Evolutionary conservation across 2,888 invertebrate species (phyloP).

Genomic region (Apoda limacodes): DNA sequence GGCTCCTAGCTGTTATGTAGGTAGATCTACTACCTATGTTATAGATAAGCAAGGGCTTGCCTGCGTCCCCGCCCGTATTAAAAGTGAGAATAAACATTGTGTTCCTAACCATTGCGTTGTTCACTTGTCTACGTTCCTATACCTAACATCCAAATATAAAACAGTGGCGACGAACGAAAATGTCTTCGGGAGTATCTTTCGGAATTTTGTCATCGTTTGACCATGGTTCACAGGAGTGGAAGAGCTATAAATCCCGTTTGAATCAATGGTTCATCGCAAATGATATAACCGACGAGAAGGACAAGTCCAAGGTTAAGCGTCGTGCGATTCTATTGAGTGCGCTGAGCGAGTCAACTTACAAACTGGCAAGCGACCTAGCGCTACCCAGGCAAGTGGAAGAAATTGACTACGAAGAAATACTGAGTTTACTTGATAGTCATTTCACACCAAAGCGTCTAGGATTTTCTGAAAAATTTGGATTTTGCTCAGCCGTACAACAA

Average conservation of each 20-base stretch:
- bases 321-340: conserved; percentile 12
- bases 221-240: conserved; percentile 8
- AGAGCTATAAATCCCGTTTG: conserved; percentile 8
- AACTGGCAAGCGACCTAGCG: conserved; percentile 16
- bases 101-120: too few relatives aligned
- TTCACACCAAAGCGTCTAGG: conserved; percentile 15
- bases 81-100: too few relatives aligned
- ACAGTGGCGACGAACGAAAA: too few relatives aligned
- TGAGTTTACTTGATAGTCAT: conserved; percentile 11
- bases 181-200: conserved; percentile 7
- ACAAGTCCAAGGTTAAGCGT: conserved; percentile 10
- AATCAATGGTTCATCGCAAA: conserved; percentile 14
- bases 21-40: too few relatives aligned
- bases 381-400: conserved; percentile 15
- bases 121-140: too few relatives aligned
- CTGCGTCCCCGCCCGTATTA: too few relatives aligned
- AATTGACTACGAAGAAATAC: conserved; percentile 15
- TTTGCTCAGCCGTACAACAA: conserved; percentile 7
- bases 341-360: conserved; percentile 13
- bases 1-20: too few relatives aligned
- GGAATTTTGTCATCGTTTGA: conserved; percentile 8
- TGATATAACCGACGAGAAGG: conserved; percentile 7
- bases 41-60: too few relatives aligned
- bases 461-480: conserved; percentile 10
- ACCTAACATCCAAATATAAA: too few relatives aligned